These are phyloP conservation scores for Bathynomus jamesi DNA, from an alignment of 1,140 invertebrate genomes.

Conservation along the genomic window DNA sequence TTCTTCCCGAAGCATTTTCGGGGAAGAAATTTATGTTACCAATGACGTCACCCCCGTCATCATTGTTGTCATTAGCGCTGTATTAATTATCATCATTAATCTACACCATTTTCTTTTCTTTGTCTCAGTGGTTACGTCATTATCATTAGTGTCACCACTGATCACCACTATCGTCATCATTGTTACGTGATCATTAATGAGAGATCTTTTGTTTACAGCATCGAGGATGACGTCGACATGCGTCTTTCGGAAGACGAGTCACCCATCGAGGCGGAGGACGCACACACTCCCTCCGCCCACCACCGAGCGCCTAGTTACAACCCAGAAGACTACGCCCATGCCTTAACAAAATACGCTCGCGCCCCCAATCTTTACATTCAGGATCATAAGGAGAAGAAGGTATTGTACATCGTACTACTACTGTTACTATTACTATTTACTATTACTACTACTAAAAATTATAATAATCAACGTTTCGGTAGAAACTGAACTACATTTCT, in stretches of 20 bases:
- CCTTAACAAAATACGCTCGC: conserved; percentile 57
- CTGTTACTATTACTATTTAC: not conserved
- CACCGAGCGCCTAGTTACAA: conserved; percentile 77
- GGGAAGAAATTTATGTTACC: no score
- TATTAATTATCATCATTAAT: not conserved
- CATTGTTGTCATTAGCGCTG: not conserved
- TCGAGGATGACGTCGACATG: conserved; percentile 33
- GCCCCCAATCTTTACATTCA: conserved; percentile 37
- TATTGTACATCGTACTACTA: not conserved
- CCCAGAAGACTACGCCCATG: conserved; percentile 69
- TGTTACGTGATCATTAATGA: not conserved
- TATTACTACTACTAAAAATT: not conserved
- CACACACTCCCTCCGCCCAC: conserved; percentile 12
- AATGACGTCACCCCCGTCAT: no score
- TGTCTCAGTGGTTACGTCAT: not conserved
- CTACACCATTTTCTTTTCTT: not conserved
- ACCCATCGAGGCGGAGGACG: conserved; percentile 22
- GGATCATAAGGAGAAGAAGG: conserved; percentile 35
- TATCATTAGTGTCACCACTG: not conserved
- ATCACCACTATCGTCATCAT: not conserved
- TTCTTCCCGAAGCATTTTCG: no score
- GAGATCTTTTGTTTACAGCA: conserved; percentile 12
- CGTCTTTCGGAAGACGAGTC: conserved; percentile 33
- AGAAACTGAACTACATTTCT: no score
- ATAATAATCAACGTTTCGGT: no score